A percentile compares a stretch with the other conserved stretches of the same genome.
Conservation (phyloP, 1,140 invertebrate genomes). For the Macrosteles quadrilineatus region DNA sequence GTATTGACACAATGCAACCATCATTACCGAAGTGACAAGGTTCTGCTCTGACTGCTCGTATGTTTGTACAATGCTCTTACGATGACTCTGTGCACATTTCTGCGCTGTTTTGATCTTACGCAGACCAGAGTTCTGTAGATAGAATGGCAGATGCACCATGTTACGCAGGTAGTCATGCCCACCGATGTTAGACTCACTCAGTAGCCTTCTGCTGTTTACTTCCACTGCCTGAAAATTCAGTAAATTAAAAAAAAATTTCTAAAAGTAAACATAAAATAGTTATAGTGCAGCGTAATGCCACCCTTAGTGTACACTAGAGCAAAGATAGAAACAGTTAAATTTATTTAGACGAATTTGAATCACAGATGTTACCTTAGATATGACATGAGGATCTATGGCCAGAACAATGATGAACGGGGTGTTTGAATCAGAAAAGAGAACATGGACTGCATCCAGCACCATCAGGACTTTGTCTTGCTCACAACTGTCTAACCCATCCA, state of each 20-base stretch:
- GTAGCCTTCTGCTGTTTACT: constrained; percentile 81
- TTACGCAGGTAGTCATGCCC: constrained; percentile 94
- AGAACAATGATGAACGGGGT: constrained; percentile 92
- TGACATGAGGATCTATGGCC: constrained; percentile 96
- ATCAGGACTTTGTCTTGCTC: constrained; percentile 95
- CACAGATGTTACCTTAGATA: constrained; percentile 86
- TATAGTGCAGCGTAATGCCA: too few species aligned
- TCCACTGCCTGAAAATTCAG: constrained; percentile 74
- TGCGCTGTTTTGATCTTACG: constrained; percentile 85
- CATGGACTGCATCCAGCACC: constrained; percentile 91
- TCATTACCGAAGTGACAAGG: constrained; percentile 34
- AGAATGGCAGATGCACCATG: constrained; percentile 97
- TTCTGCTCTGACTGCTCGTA: constrained; percentile 33
- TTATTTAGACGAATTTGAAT: too few species aligned
- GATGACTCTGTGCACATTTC: constrained; percentile 56
- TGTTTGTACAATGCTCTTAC: constrained; percentile 33
- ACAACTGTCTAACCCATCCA: constrained; percentile 96
- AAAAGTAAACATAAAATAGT: too few species aligned
- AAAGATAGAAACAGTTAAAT: too few species aligned
- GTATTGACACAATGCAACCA: too few species aligned
- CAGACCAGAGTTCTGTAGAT: constrained; percentile 94
- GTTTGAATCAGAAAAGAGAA: constrained; percentile 88
- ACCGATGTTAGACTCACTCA: constrained; percentile 87
- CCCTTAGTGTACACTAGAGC: too few species aligned
- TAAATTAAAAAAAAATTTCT: too few species aligned